phyloP scores from a whole-genome alignment of 2,888 invertebrate species.

The Timema podura region DNA sequence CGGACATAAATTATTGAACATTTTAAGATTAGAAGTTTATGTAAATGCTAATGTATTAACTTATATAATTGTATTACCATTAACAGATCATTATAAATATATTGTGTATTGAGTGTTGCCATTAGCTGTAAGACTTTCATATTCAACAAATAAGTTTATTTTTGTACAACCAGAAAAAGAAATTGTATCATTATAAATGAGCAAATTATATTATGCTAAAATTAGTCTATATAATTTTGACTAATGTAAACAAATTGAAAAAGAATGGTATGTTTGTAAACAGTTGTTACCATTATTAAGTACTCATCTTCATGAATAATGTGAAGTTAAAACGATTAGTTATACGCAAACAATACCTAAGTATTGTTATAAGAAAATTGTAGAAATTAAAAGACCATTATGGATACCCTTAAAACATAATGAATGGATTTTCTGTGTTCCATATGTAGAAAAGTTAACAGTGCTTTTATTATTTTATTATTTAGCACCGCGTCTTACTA shows the following conservation, averaged over 20 bases:
- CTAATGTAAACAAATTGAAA: not conserved
- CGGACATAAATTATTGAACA: no score
- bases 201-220: constrained; percentile 8
- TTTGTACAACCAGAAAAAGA: not conserved
- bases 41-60: no score
- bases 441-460: not conserved
- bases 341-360: not conserved
- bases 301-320: not conserved
- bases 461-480: no score
- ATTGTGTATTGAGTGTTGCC: no score
- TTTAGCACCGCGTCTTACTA: no score
- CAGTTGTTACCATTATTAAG: not conserved
- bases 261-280: constrained; percentile 6
- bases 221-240: not conserved
- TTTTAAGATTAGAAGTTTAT: no score
- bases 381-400: not conserved
- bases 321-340: not conserved
- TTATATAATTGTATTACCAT: no score
- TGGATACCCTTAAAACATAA: not conserved
- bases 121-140: no score
- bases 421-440: not conserved
- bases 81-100: no score
- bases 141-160: no score
- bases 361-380: not conserved
- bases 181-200: not conserved